Conservation (phyloP, 2,113 vertebrate species). For the Muntiacus reevesi region DNA sequence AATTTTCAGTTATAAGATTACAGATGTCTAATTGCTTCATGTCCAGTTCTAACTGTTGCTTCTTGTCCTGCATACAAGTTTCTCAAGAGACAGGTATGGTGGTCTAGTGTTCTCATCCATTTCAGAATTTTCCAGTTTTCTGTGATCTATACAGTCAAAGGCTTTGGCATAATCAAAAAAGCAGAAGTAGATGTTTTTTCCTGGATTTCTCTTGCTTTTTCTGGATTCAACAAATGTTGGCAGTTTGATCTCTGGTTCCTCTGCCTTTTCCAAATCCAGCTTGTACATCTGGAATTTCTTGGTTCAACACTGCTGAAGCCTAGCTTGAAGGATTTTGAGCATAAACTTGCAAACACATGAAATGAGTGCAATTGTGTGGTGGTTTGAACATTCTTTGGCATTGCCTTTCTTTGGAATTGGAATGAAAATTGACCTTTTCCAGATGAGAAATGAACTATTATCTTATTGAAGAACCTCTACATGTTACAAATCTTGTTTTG, state of each 20-base stretch:
- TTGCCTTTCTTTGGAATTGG: background rate
- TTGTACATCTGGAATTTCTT: background rate
- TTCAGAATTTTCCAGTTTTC: background rate
- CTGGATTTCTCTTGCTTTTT: background rate
- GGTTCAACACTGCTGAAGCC: background rate
- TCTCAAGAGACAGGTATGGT: background rate
- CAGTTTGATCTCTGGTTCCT: background rate
- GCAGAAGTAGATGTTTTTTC: background rate
- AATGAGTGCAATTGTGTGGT: background rate
- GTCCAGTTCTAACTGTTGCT: background rate
- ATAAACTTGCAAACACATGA: background rate
- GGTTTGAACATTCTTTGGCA: background rate
- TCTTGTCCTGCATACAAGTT: background rate
- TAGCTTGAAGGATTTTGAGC: background rate
- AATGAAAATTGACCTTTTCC: background rate
- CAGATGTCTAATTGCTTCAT: background rate
- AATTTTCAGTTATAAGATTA: background rate
- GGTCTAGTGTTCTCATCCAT: background rate
- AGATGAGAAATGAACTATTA: background rate
- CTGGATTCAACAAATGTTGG: background rate
- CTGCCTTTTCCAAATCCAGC: background rate
- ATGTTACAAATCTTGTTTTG: background rate
- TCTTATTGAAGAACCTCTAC: background rate
- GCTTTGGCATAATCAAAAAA: background rate
- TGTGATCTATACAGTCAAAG: background rate